phyloP scores from a whole-genome alignment of 2,888 invertebrate species.

The Unio pictorum region DNA sequence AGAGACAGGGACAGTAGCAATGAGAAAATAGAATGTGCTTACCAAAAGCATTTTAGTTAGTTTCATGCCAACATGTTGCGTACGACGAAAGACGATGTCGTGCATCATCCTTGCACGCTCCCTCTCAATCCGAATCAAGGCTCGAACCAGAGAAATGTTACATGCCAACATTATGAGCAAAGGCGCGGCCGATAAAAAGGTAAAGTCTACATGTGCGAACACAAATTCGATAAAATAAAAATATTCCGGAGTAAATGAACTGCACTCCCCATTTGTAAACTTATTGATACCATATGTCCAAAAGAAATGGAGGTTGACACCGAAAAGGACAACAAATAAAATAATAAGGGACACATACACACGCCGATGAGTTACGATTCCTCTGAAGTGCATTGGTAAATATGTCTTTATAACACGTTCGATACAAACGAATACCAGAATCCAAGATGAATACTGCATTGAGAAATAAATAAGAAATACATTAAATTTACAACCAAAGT shows the following conservation, averaged over 20 bases:
- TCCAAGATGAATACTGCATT: constrained; percentile 49
- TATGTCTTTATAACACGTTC: constrained; percentile 42
- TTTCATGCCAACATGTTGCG: constrained; percentile 23
- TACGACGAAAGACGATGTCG: constrained; percentile 4
- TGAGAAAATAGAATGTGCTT: constrained; percentile 38
- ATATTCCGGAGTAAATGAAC: constrained; percentile 25
- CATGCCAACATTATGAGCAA: constrained; percentile 36
- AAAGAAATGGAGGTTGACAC: constrained; percentile 33
- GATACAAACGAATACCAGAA: constrained; percentile 37
- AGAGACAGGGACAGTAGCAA: constrained; percentile 39
- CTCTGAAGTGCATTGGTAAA: constrained; percentile 23
- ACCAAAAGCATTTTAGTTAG: constrained; percentile 44
- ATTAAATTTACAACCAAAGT: constrained; percentile 38
- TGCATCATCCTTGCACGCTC: constrained; percentile 26
- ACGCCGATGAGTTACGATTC: constrained; percentile 18
- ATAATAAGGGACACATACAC: constrained; percentile 12
- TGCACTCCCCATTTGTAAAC: constrained; percentile 26
- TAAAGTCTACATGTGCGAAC: constrained; percentile 42
- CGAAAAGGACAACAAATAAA: constrained; percentile 16
- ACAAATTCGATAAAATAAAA: constrained; percentile 40
- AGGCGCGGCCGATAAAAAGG: constrained; percentile 29
- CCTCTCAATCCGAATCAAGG: constrained; percentile 16
- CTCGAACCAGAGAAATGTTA: constrained; percentile 30
- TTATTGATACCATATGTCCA: constrained; percentile 43
- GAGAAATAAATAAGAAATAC: constrained; percentile 43